These are phyloP conservation scores for Scatophagus argus DNA, from an alignment of 2,113 vertebrate genomes.

Conservation along the genomic window DNA sequence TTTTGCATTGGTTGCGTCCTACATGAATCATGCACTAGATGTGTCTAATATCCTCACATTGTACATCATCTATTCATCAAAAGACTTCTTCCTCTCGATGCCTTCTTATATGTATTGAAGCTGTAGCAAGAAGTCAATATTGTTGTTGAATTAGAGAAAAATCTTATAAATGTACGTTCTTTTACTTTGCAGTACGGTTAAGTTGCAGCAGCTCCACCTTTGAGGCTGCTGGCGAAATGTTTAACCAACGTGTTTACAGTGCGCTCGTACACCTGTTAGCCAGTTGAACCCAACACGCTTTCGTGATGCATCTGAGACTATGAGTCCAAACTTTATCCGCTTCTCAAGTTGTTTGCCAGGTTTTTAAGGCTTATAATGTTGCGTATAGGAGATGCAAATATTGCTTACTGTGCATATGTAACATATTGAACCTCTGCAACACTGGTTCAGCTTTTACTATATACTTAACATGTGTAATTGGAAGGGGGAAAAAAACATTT, in stretches of 20 bases:
- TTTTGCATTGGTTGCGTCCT: constrained; percentile 42
- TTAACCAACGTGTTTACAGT: constrained; percentile 57
- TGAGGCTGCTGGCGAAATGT: constrained; percentile 21
- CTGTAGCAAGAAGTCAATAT: constrained; percentile 60
- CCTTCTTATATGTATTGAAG: constrained; percentile 69
- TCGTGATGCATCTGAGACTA: constrained; percentile 48
- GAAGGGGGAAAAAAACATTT: constrained; percentile 52
- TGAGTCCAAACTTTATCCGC: constrained; percentile 60
- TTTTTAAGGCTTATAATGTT: constrained; percentile 61
- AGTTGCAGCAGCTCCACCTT: constrained; percentile 39
- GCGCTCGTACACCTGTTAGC: constrained; percentile 49
- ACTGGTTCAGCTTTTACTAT: constrained; percentile 61
- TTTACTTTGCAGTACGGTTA: constrained; percentile 30
- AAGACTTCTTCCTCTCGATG: constrained; percentile 62
- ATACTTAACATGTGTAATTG: constrained; percentile 33
- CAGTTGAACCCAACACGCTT: constrained; percentile 52
- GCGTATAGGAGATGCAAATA: constrained; percentile 69
- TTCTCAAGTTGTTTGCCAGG: constrained; percentile 58
- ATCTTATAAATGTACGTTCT: not conserved
- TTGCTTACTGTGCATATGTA: constrained; percentile 76
- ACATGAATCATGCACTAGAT: constrained; percentile 37
- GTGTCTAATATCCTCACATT: constrained; percentile 49
- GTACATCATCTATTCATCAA: constrained; percentile 19
- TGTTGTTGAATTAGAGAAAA: constrained; percentile 43
- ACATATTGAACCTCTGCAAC: constrained; percentile 59